Evolutionary conservation across 2,797 vertebrate genomes (phyloP).

Genomic region (Hozukius guyotensis): DNA sequence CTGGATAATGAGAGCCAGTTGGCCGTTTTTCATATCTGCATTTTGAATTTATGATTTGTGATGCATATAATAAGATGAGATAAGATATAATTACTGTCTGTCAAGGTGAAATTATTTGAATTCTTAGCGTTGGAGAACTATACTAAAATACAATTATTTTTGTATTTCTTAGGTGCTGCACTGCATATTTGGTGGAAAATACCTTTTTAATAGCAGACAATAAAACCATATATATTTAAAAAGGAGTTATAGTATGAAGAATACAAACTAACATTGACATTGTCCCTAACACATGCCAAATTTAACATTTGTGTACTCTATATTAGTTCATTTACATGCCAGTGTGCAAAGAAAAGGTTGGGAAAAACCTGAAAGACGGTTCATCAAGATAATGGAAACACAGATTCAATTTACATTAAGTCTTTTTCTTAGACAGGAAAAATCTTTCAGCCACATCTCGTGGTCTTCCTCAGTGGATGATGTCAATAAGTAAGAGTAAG

Average conservation of each 20-base stretch:
- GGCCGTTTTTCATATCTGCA: slow-evolving; percentile 4
- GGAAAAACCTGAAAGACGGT: background rate
- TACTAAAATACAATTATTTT: background rate
- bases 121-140: background rate
- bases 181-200: too few relatives aligned
- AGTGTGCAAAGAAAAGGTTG: background rate
- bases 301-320: too few relatives aligned
- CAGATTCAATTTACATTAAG: background rate
- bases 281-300: background rate
- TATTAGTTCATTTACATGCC: background rate
- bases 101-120: background rate
- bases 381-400: background rate
- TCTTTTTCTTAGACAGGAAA: background rate
- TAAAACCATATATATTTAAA: background rate
- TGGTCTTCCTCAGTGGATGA: background rate
- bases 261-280: background rate
- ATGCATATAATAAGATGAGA: background rate
- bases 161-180: background rate
- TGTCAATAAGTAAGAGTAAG: background rate
- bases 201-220: background rate
- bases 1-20: slow-evolving; percentile 1
- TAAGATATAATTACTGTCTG: background rate
- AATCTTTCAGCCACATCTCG: background rate
- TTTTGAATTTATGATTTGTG: slow-evolving; percentile 18
- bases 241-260: background rate